Percentiles rank a stretch among this genome's conserved stretches.
phyloP scores from a whole-genome alignment of 2,888 invertebrate species.

The Ferrisia virgata region DNA sequence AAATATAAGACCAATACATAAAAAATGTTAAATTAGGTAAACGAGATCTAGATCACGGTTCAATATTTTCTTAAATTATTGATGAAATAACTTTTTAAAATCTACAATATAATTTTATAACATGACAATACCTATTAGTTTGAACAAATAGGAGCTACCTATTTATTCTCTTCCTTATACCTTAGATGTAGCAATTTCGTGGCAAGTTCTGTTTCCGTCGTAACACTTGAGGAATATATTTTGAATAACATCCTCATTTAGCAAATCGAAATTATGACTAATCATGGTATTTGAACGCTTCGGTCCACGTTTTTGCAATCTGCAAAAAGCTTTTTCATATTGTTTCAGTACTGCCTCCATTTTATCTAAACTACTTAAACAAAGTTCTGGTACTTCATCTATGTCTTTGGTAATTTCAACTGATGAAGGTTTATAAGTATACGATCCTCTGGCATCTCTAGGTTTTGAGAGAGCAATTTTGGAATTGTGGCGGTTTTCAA shows the following conservation, averaged over 20 bases:
- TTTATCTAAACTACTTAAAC: constrained; percentile 35
- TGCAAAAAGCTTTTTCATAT: constrained; percentile 29
- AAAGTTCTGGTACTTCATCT: not conserved
- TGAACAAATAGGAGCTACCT: too few species aligned
- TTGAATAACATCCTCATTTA: constrained; percentile 34
- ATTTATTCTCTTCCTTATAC: not conserved
- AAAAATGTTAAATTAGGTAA: not conserved
- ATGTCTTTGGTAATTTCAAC: not conserved
- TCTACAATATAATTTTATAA: not conserved
- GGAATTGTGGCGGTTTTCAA: not conserved
- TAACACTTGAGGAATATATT: constrained; percentile 40
- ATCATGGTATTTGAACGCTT: not conserved
- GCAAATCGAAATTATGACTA: constrained; percentile 22
- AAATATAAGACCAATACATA: too few species aligned
- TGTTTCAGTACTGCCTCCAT: constrained; percentile 33
- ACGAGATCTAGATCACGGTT: not conserved
- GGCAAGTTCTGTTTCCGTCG: not conserved
- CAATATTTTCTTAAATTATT: not conserved
- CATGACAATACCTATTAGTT: not conserved
- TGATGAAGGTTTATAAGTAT: not conserved
- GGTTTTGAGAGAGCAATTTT: not conserved
- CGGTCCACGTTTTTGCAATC: constrained; percentile 29
- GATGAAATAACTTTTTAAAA: not conserved
- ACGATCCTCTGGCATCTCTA: not conserved
- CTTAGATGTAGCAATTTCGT: constrained; percentile 25